Evolutionary conservation across 2,797 vertebrate species (phyloP), one percentile per base, ranked within the genome.

Genomic region (Podarcis siculus): DNA sequence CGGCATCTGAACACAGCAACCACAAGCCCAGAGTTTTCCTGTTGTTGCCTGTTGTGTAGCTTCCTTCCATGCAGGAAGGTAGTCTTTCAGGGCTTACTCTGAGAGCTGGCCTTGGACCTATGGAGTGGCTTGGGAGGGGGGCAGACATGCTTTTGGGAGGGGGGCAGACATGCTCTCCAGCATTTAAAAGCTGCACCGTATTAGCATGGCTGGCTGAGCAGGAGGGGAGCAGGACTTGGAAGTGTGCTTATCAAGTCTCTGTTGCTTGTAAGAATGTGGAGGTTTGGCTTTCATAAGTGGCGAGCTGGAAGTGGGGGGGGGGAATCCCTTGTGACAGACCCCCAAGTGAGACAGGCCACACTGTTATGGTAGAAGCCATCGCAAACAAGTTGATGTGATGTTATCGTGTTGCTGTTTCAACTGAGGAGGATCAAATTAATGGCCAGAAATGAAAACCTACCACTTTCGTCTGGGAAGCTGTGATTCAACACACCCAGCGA

Each of bases 401-500:
- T 49, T 95, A 96, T 97, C 95, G 85, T 37, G 92, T 97, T 97
- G 96, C 96, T 89, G 75, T 94, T 96, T 95, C 95, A 96, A 96
- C 89, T 84, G 66, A 77, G 42, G 35, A 92, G 94, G 97, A 96
- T 96, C 96, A 94, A 94, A 95, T 97, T 94, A 96, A 97, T 94
- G 94, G 94, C 87, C 91, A 96, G 94, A 95, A 96, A 96, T 69
- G 91, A 86, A 96, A 95, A 94, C 94, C 94, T 96, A 95, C 95
- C 95, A 93, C 89, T 92, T 96, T 92, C 93, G 91, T 90, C 93
- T 94, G 94, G 89, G 93, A 96, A 94, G 88, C 86, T 87, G 91
- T 95, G 96, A 91, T 95, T 95, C 73, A 91, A 25, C 83, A 79
- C 25, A 91, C 35, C 86, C 81, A 86, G 80, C 92, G 86, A 90